Evolutionary conservation across 92 coral and sea anemone genomes (phyloP).

Genomic region (Pocillopora grandis): DNA sequence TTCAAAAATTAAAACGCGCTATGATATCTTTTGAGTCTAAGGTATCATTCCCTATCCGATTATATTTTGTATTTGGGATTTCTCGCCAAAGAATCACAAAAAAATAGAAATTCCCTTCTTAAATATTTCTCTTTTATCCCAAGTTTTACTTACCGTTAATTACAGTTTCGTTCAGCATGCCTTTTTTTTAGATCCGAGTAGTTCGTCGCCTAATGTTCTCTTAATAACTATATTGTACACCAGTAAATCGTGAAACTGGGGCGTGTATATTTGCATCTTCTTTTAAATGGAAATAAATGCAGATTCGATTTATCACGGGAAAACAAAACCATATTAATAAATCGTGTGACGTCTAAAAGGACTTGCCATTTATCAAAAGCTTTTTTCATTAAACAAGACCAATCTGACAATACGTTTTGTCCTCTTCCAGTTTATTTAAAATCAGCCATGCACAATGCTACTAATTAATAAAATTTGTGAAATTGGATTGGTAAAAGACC

Average conservation of each 20-base stretch:
- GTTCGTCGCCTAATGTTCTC: background rate
- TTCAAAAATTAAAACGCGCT: background rate
- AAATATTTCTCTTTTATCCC: background rate
- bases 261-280: conserved; percentile 1
- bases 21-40: too few relatives aligned
- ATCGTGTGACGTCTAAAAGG: background rate
- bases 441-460: background rate
- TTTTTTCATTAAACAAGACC: background rate
- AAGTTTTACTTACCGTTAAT: conserved; percentile 16
- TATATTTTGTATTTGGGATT: too few relatives aligned
- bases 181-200: background rate
- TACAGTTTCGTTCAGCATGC: conserved; percentile 12
- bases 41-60: too few relatives aligned
- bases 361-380: conserved; percentile 1
- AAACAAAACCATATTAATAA: background rate
- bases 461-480: background rate
- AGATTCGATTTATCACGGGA: background rate
- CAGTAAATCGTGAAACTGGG: background rate
- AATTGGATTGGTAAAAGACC: too few relatives aligned
- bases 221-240: background rate
- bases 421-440: background rate
- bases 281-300: conserved; percentile 8
- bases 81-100: too few relatives aligned
- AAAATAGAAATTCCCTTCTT: background rate
- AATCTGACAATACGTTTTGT: background rate